Percentiles rank a stretch among this genome's conserved stretches.
Evolutionary conservation across 2,888 invertebrate species (phyloP).

Genomic region (Lepidochitona cinerea): DNA sequence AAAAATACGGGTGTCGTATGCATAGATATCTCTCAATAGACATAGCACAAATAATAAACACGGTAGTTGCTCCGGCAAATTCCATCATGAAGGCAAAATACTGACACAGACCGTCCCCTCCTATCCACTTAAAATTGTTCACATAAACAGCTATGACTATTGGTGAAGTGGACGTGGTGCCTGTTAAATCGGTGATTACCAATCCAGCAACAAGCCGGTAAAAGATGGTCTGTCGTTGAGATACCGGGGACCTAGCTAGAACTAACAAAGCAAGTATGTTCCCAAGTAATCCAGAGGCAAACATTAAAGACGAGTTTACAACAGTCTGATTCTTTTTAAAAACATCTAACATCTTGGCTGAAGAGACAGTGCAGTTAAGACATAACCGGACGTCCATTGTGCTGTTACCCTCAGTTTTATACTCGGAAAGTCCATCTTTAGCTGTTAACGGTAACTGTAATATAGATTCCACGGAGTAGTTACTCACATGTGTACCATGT

Average conservation of each 20-base stretch:
- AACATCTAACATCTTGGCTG: neutral
- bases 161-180: slow-evolving; percentile 65
- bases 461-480: too few species aligned
- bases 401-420: too few species aligned
- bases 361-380: neutral
- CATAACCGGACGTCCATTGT: neutral
- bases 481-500: too few species aligned
- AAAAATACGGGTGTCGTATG: slow-evolving; percentile 64
- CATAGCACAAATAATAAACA: slow-evolving; percentile 69
- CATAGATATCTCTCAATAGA: slow-evolving; percentile 68
- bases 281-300: slow-evolving; percentile 60
- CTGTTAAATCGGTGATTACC: slow-evolving; percentile 67
- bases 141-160: slow-evolving; percentile 60
- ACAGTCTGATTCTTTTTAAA: slow-evolving; percentile 19
- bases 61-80: slow-evolving; percentile 64
- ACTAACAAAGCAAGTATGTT: slow-evolving; percentile 67
- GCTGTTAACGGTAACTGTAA: too few species aligned
- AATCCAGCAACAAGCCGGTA: slow-evolving; percentile 68
- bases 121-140: slow-evolving; percentile 60
- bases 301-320: slow-evolving; percentile 49
- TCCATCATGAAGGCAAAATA: slow-evolving; percentile 70
- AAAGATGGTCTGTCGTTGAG: slow-evolving; percentile 65
- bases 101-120: slow-evolving; percentile 59
- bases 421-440: too few species aligned
- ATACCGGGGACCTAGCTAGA: slow-evolving; percentile 52